phyloP scores from a whole-genome alignment of 2,888 invertebrate genomes.

The Linhomoeus sp. region DNA sequence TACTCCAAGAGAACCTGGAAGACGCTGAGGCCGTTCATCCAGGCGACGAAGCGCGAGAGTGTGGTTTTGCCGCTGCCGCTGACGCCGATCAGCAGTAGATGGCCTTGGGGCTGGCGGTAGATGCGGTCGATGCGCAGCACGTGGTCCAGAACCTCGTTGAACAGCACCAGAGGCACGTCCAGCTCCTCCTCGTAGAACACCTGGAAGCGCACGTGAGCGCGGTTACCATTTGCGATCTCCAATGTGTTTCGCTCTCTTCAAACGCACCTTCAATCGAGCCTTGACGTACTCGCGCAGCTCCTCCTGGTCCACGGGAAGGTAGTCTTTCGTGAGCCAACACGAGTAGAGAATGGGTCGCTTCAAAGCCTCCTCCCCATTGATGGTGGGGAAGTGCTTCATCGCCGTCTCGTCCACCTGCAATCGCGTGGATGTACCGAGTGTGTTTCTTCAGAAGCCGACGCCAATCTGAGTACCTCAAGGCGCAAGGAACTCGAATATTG shows the following conservation, averaged over 20 bases:
- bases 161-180: conserved; percentile 88
- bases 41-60: conserved; percentile 91
- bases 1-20: conserved; percentile 54
- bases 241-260: neutral
- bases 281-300: conserved; percentile 87
- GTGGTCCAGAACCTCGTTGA: conserved; percentile 96
- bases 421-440: too few relatives aligned
- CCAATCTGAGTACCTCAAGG: neutral
- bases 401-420: conserved; percentile 43
- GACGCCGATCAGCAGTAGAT: conserved; percentile 86
- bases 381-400: conserved; percentile 67
- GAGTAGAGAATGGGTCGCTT: conserved; percentile 85
- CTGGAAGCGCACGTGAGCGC: conserved; percentile 31
- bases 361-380: conserved; percentile 47
- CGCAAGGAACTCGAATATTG: too few relatives aligned
- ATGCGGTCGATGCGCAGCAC: conserved; percentile 94
- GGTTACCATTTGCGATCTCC: too few relatives aligned
- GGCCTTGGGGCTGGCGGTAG: conserved; percentile 91
- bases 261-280: conserved; percentile 66
- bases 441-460: conserved; percentile 89
- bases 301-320: conserved; percentile 82
- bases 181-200: conserved; percentile 98
- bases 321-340: conserved; percentile 97
- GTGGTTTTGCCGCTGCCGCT: conserved; percentile 99
- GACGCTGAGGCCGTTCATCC: conserved; percentile 97